Conservation (phyloP, 1,140 invertebrate species). For the Homarus americanus region DNA sequence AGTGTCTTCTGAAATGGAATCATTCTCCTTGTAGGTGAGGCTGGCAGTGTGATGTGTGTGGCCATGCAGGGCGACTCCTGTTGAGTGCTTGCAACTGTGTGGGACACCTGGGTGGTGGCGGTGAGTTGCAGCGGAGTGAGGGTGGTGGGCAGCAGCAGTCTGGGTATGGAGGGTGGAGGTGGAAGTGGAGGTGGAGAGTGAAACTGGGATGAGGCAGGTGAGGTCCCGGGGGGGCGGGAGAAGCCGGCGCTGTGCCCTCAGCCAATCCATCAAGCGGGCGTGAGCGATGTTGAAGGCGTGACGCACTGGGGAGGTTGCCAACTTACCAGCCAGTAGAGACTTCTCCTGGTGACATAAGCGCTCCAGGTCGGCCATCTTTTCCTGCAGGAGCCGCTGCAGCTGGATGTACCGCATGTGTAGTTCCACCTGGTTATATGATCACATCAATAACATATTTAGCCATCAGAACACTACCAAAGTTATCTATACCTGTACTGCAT, state of each 20-base stretch:
- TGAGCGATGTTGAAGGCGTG: slow-evolving; percentile 73
- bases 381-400: slow-evolving; percentile 89
- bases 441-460: not conserved
- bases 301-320: slow-evolving; percentile 58
- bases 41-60: slow-evolving; percentile 34
- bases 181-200: slow-evolving; percentile 25
- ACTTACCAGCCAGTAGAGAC: slow-evolving; percentile 82
- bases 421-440: slow-evolving; percentile 82
- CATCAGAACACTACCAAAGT: not conserved
- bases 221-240: slow-evolving; percentile 69
- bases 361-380: slow-evolving; percentile 92
- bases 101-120: slow-evolving; percentile 44
- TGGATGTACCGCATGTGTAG: slow-evolving; percentile 94
- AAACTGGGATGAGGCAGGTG: slow-evolving; percentile 59
- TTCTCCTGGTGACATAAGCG: slow-evolving; percentile 89
- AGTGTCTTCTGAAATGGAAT: not conserved
- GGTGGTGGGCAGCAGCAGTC: slow-evolving; percentile 34
- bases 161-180: slow-evolving; percentile 33
- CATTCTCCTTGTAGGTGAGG: slow-evolving; percentile 22
- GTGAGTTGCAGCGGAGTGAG: slow-evolving; percentile 50
- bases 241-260: slow-evolving; percentile 73
- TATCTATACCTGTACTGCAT: no score
- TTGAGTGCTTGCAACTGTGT: slow-evolving; percentile 55
- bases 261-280: slow-evolving; percentile 71
- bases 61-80: slow-evolving; percentile 27